Conservation (phyloP, 2,113 vertebrate genomes). For the Cavia aperea region DNA sequence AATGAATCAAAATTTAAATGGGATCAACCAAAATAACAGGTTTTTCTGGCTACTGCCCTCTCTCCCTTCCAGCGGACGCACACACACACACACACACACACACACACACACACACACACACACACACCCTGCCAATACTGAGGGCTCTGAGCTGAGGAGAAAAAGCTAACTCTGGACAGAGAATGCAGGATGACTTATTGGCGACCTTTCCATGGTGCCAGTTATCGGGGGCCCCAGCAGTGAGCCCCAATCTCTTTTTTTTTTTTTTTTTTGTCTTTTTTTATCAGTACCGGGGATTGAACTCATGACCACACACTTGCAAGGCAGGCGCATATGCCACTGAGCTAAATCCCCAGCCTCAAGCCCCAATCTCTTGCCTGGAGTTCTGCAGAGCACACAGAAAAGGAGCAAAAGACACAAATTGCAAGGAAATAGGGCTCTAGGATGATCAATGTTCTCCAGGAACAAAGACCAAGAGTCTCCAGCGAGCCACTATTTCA, state of each 20-base stretch:
- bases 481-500: neutral
- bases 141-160: neutral
- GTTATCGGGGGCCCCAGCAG: neutral
- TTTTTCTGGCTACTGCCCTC: neutral
- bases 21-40: neutral
- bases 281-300: no score
- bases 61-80: neutral
- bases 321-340: no score
- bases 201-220: neutral
- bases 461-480: neutral
- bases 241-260: neutral
- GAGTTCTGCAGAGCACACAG: no score
- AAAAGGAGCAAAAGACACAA: no score
- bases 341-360: no score
- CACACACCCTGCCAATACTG: neutral
- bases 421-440: no score
- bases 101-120: neutral
- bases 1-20: constrained; percentile 19
- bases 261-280: no score
- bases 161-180: neutral
- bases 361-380: neutral
- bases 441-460: no score
- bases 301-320: no score
- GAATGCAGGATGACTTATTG: neutral
- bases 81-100: no score